Evolutionary conservation across 2,888 invertebrate species (phyloP), one percentile per base, ranked within the genome.

Genomic region (Mactromeris polynyma): DNA sequence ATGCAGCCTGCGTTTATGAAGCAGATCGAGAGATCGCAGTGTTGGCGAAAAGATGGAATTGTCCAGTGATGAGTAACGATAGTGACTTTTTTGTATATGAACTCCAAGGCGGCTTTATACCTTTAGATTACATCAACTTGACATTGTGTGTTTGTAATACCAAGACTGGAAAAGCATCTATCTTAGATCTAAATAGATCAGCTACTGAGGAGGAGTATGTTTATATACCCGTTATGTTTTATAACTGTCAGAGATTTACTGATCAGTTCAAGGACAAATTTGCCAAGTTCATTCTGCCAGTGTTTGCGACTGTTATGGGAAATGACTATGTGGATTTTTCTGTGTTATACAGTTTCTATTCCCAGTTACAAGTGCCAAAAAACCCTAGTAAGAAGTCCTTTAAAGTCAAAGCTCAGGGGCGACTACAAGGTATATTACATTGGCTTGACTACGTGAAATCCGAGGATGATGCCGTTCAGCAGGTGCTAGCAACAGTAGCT

Each of bases 71-170:
- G 4, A 99, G 99, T 95, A 98, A 98, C 94, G 99, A 99, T 97
- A 99, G 99, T 0, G 99, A 99, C 97, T 99, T 99, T 97, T 99
- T 98, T 95, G 98, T 99, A 92, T 98, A 98, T 96, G 98, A 98
- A 97, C 98, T 98, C 0, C 97, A 97, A 1, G 94, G 93, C 36
- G 97, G 97, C 0, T 99, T 98, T 94, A 98, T 99, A 92, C 98
- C 98, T 0, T 98, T 98, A 42, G 96, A 97, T 87, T 96, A 96
- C 86, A 87, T 96, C 1, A 95, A 96, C 89, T 93, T 95, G 64
- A 91, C 93, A 33, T 91, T 93, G 1, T 93, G 90, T 87, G 73
- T 89, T 14, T 87, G 83, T 80, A 85, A 90, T 58, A 64, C 81
- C 9, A 64, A 85, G 26, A 86, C 88, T 77, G 90, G 83, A 14